A percentile compares a stretch with the other conserved stretches of the same genome.
phyloP scores from a whole-genome alignment of 30 jellyfish, hydroid and myxozoan species.

The Catostylus mosaicus region DNA sequence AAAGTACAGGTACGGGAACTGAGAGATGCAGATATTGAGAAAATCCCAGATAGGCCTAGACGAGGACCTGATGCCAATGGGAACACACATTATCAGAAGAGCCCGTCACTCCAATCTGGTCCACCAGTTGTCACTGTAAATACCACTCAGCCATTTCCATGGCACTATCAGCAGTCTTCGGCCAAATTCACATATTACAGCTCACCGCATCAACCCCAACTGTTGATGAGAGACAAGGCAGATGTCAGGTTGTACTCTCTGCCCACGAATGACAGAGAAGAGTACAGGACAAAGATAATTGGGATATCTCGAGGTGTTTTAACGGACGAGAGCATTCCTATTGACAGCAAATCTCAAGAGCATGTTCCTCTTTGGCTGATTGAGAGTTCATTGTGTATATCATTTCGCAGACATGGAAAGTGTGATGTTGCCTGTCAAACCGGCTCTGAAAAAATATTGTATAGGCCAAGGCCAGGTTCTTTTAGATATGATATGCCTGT shows the following conservation, averaged over 20 bases:
- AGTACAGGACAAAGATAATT: conserved; percentile 32
- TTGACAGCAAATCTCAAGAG: conserved; percentile 17
- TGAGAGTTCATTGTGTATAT: conserved; percentile 47
- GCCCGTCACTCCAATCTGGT: background rate
- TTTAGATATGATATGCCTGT: conserved; percentile 10
- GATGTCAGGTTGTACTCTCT: conserved; percentile 13
- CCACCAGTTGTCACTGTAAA: background rate
- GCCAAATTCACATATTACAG: conserved; percentile 9
- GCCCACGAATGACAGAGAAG: conserved; percentile 8
- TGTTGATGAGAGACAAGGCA: conserved; percentile 15
- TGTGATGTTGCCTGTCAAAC: conserved; percentile 74
- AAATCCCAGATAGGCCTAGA: background rate
- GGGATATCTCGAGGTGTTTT: conserved; percentile 66
- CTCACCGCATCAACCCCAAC: conserved; percentile 15
- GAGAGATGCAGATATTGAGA: conserved; percentile 7
- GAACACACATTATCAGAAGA: background rate
- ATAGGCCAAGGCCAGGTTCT: conserved; percentile 48
- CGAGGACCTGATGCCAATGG: background rate
- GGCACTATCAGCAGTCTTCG: conserved; percentile 7
- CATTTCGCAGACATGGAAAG: conserved; percentile 54
- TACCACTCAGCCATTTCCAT: conserved; percentile 1
- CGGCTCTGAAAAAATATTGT: conserved; percentile 26
- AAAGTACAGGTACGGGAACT: conserved; percentile 66
- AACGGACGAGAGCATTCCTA: conserved; percentile 51
- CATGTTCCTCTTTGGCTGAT: conserved; percentile 54